phyloP scores from a whole-genome alignment of 2,888 invertebrate genomes.

The Auanema sp. region DNA sequence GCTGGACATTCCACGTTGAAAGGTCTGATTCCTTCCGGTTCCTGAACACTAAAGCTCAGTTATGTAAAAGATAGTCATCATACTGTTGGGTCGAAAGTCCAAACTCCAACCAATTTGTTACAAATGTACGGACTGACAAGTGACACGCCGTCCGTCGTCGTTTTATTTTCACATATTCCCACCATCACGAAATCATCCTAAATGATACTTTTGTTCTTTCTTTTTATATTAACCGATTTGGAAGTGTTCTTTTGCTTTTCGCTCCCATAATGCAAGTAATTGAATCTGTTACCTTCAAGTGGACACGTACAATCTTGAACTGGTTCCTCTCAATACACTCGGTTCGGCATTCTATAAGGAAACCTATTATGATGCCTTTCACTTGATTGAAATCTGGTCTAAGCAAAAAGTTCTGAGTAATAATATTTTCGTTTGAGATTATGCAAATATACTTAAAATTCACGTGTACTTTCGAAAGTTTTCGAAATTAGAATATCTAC shows the following conservation, averaged over 20 bases:
- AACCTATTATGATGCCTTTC: not conserved
- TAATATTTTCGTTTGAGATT: too few relatives aligned
- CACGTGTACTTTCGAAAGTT: too few relatives aligned
- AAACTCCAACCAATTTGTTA: constrained; percentile 38
- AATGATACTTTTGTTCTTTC: not conserved
- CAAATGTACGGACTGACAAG: constrained; percentile 46
- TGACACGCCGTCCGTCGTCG: constrained; percentile 17
- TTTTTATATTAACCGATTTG: not conserved
- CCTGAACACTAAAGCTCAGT: constrained; percentile 28
- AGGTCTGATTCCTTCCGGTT: constrained; percentile 45
- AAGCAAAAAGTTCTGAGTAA: not conserved
- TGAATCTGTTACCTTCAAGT: constrained; percentile 29
- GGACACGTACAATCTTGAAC: constrained; percentile 46
- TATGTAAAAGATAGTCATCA: not conserved
- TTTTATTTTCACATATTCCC: constrained; percentile 29
- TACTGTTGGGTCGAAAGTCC: constrained; percentile 32
- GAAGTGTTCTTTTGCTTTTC: not conserved
- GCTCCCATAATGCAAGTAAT: not conserved
- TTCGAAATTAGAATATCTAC: too few relatives aligned
- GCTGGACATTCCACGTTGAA: constrained; percentile 43
- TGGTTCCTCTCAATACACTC: constrained; percentile 46
- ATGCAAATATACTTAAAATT: too few relatives aligned
- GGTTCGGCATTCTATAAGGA: constrained; percentile 41
- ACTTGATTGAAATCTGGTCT: not conserved
- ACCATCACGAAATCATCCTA: constrained; percentile 39